phyloP scores from a whole-genome alignment of 2,113 vertebrate species.

The Leptobrachium leishanense region DNA sequence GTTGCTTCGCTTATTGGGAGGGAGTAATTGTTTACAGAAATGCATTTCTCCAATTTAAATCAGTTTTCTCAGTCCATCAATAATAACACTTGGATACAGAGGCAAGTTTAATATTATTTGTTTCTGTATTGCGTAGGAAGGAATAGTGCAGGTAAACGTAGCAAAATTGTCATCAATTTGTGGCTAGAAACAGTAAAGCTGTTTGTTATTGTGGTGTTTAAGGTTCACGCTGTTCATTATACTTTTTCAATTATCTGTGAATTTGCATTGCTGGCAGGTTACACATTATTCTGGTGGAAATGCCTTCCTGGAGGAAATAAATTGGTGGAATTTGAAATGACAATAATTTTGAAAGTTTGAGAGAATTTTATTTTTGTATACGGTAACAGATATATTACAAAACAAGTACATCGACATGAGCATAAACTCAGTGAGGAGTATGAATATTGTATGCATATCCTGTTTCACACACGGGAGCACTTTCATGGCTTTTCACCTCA shows the following conservation, averaged over 20 bases:
- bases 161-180: constrained; percentile 28
- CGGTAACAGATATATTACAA: constrained; percentile 9
- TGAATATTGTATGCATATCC: too few relatives aligned
- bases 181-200: constrained; percentile 17
- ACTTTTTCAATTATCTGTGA: constrained; percentile 43
- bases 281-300: constrained; percentile 16
- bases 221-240: constrained; percentile 32
- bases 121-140: constrained; percentile 17
- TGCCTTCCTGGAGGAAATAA: constrained; percentile 24
- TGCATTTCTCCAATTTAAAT: constrained; percentile 2
- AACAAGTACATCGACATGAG: too few relatives aligned
- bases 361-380: constrained; percentile 11
- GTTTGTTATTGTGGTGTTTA: background rate
- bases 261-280: constrained; percentile 43
- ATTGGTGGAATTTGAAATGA: constrained; percentile 41
- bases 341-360: constrained; percentile 11
- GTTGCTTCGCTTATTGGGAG: background rate
- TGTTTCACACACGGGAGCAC: background rate
- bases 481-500: background rate
- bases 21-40: background rate
- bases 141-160: background rate
- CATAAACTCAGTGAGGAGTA: too few relatives aligned
- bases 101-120: constrained; percentile 32
- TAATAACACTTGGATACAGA: constrained; percentile 38
- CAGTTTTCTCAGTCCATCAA: constrained; percentile 13